Conservation (phyloP, 2,797 vertebrate genomes). For the Knipowitschia caucasica region DNA sequence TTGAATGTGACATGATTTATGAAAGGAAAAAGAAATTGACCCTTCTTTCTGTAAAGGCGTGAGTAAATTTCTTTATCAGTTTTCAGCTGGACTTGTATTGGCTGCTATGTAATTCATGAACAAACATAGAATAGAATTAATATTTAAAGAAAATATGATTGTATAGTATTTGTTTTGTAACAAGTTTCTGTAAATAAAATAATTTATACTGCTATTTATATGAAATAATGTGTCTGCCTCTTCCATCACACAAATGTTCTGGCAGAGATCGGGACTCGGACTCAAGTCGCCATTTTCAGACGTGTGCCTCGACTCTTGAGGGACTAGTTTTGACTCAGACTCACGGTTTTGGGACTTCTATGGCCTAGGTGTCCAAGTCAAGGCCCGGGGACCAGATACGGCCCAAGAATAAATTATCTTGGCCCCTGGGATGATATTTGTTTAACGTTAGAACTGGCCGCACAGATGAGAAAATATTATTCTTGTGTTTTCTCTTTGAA, state of each 20-base stretch:
- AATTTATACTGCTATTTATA: slow-evolving; percentile 99
- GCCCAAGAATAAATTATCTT: too few relatives aligned
- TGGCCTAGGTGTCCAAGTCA: too few relatives aligned
- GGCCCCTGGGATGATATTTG: too few relatives aligned
- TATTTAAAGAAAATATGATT: slow-evolving; percentile 99
- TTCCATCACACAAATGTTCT: slow-evolving; percentile 36
- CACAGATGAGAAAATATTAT: too few relatives aligned
- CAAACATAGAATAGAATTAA: slow-evolving; percentile 99
- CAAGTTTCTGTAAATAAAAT: slow-evolving; percentile 99
- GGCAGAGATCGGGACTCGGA: too few relatives aligned
- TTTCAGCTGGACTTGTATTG: slow-evolving; percentile 99
- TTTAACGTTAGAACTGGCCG: too few relatives aligned
- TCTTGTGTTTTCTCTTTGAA: too few relatives aligned
- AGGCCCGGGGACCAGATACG: too few relatives aligned
- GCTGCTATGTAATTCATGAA: slow-evolving; percentile 99
- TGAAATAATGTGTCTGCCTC: slow-evolving; percentile 80
- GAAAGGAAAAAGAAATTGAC: slow-evolving; percentile 81
- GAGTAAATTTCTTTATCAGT: slow-evolving; percentile 90
- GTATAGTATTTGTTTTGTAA: slow-evolving; percentile 99
- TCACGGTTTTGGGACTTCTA: too few relatives aligned
- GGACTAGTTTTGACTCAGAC: too few relatives aligned
- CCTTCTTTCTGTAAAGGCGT: slow-evolving; percentile 93
- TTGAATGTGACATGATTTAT: slow-evolving; percentile 88
- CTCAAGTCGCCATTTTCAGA: too few relatives aligned
- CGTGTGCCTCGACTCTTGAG: too few relatives aligned